Conservation (phyloP, 2,113 vertebrate species). For the Malurus melanocephalus region DNA sequence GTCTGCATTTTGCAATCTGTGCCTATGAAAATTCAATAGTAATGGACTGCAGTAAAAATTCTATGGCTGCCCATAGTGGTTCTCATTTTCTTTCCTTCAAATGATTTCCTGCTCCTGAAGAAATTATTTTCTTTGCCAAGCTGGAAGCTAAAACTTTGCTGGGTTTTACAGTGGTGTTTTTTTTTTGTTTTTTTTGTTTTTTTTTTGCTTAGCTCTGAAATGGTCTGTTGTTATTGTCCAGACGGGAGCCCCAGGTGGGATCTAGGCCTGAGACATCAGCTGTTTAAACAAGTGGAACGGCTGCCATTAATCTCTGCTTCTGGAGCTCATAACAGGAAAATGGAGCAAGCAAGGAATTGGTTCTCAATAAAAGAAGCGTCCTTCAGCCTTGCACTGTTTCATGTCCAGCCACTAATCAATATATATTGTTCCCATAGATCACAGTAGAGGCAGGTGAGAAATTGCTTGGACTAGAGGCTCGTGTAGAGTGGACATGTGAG, state of each 20-base stretch:
- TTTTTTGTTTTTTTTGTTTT: too few relatives aligned
- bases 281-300: slow-evolving; percentile 61
- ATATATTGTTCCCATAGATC: slow-evolving; percentile 61
- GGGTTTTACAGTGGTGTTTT: not conserved
- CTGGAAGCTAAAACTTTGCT: slow-evolving; percentile 27
- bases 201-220: slow-evolving; percentile 32
- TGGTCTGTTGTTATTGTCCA: slow-evolving; percentile 48
- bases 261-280: slow-evolving; percentile 46
- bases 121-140: slow-evolving; percentile 8
- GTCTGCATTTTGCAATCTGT: not conserved
- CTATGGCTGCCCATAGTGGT: not conserved
- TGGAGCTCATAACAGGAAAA: slow-evolving; percentile 62
- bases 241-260: slow-evolving; percentile 53
- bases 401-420: slow-evolving; percentile 63
- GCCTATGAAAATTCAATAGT: not conserved
- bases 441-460: slow-evolving; percentile 36
- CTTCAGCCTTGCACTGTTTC: slow-evolving; percentile 55
- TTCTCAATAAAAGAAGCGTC: slow-evolving; percentile 55
- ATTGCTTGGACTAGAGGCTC: slow-evolving; percentile 29
- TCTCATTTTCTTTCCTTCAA: not conserved
- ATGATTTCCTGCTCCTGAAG: not conserved
- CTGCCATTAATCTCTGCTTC: slow-evolving; percentile 61
- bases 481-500: slow-evolving; percentile 19
- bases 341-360: slow-evolving; percentile 53
- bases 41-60: not conserved